Base-by-base conservation (phyloP, 2,113 vertebrate genomes). In the Vombatus ursinus region DNA sequence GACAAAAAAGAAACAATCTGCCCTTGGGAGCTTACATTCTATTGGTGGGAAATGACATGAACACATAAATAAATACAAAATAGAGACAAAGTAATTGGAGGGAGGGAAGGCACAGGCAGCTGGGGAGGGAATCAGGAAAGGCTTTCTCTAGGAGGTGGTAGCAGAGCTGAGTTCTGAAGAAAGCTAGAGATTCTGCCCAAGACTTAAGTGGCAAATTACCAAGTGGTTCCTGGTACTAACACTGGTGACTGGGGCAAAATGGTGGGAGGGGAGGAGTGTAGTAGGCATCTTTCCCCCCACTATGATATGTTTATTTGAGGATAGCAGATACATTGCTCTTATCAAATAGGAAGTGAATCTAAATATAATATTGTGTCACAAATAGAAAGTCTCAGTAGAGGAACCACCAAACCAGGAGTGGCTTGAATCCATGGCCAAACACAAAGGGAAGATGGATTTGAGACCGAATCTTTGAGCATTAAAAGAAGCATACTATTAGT, bases 271-370 rank as follows among this genome's bases (percentile, higher is more conserved):
- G 3, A 68, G 92, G 51, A 92, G 22, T 89, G 51, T 89, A 89
- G 12, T 52, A 84, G 84, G 93, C 94, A 4, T 12, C 12, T 6
- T 68, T 31, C 4, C 31, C 57, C 61, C 12, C 12, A 37, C 12
- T 48, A 51, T 22, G 95, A 28, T 49, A 0, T 92, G 61, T 94
- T 95, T 97, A 92, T 94, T 94, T 92, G 91, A 94, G 24, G 16
- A 47, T 92, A 48, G 52, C 11, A 51, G 31, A 49, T 93, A 8
- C n/a, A 23, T 51, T 93, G 91, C 26, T 28, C 91, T 7, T 28
- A 77, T 90, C 90, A 96, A 92, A 89, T 91, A 77, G 54, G 5
- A 91, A 89, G 93, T 90, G 91, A 96, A n/a, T n/a, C n/a, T n/a
- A n/a, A n/a, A 53, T 84, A 10, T 92, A 57, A 77, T 44, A 50